Percentiles rank a stretch among this genome's conserved stretches.
phyloP scores from a whole-genome alignment of 1,140 invertebrate genomes.

The Philopotamus ludificatus region DNA sequence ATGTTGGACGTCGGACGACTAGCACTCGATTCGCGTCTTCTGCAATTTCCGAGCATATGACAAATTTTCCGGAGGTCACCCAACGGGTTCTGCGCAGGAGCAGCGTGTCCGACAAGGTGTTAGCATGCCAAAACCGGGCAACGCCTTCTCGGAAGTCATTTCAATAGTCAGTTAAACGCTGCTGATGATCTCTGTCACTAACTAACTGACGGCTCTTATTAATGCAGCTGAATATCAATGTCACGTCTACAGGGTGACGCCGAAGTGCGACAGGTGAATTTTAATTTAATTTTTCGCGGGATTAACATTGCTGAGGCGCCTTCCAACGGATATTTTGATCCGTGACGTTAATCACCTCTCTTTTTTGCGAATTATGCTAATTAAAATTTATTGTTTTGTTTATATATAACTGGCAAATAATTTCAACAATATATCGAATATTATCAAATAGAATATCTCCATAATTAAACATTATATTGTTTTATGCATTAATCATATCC shows the following conservation, averaged over 20 bases:
- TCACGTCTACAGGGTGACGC: neutral
- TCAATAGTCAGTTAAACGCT: slow-evolving; percentile 21
- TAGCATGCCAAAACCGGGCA: neutral
- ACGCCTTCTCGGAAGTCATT: slow-evolving; percentile 27
- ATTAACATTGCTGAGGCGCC: no score
- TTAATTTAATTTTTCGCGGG: no score
- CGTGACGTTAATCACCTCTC: no score
- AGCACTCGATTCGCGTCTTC: neutral
- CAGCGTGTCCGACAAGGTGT: slow-evolving; percentile 6
- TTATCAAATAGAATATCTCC: no score
- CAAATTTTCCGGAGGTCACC: neutral
- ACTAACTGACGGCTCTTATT: slow-evolving; percentile 25
- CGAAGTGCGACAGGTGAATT: neutral
- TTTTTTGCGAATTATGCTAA: no score
- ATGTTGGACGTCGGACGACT: neutral
- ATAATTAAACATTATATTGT: no score
- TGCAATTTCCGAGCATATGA: neutral
- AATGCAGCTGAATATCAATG: slow-evolving; percentile 21
- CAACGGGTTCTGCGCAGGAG: neutral
- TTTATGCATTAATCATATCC: no score
- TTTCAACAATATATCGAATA: no score
- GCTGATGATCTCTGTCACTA: slow-evolving; percentile 12
- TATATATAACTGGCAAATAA: neutral
- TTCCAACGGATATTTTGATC: no score
- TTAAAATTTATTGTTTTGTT: neutral